Conservation (phyloP, 1,140 invertebrate genomes). For the Papilio dardanus region DNA sequence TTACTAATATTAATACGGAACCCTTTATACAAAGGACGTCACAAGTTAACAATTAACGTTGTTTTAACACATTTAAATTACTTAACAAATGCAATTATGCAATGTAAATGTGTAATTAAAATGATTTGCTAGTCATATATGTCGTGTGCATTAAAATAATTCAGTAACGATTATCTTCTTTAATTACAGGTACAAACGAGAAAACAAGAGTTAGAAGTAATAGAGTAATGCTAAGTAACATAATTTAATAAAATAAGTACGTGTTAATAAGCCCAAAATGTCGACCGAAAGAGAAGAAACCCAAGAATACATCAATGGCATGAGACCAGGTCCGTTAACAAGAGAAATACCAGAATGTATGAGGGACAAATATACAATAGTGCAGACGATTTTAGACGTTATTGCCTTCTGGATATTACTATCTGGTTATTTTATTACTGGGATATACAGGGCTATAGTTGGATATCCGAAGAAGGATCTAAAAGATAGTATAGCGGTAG, state of each 20-base stretch:
- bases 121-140: not conserved
- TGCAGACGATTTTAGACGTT: constrained; percentile 84
- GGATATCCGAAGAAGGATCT: constrained; percentile 84
- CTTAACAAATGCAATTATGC: constrained; percentile 21
- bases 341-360: constrained; percentile 78
- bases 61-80: constrained; percentile 3
- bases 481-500: constrained; percentile 89
- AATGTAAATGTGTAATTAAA: constrained; percentile 12
- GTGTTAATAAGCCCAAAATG: constrained; percentile 52
- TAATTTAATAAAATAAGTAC: constrained; percentile 15
- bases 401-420: constrained; percentile 84
- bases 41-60: not conserved
- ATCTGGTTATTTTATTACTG: constrained; percentile 80
- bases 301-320: constrained; percentile 73
- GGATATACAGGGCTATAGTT: constrained; percentile 79
- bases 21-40: not conserved
- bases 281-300: constrained; percentile 54
- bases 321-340: constrained; percentile 71
- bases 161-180: constrained; percentile 28
- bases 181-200: constrained; percentile 49
- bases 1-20: not conserved
- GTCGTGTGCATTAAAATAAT: constrained; percentile 5
- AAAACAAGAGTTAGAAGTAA: constrained; percentile 30
- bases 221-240: constrained; percentile 50
- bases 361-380: constrained; percentile 72